Percentiles rank a stretch among this genome's conserved stretches.
Conservation (phyloP, 1,140 invertebrate species). For the Prorops nasuta region DNA sequence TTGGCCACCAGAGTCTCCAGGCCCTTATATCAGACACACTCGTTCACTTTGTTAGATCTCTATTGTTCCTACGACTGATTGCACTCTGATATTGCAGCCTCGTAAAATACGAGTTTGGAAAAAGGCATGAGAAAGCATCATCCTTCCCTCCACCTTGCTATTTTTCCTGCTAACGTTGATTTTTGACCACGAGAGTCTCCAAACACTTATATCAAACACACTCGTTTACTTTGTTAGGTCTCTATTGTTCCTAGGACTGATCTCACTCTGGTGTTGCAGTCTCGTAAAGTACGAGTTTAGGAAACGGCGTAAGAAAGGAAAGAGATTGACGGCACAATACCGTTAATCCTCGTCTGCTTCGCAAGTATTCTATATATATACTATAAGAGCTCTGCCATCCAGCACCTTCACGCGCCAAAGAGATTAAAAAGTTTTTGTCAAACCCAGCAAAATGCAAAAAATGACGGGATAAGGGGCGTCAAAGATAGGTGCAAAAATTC, state of each 20-base stretch:
- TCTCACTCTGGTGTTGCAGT: conserved; percentile 15
- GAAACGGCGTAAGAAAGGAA: neutral
- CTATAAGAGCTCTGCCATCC: neutral
- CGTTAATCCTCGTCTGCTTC: conserved; percentile 34
- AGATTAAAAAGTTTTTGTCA: conserved; percentile 39
- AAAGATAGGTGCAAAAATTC: conserved; percentile 12
- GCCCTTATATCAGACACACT: no score
- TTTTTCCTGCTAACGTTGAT: no score
- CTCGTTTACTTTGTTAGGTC: conserved; percentile 25
- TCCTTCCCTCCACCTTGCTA: no score
- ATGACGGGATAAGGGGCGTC: conserved; percentile 2
- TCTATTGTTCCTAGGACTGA: conserved; percentile 30
- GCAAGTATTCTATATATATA: conserved; percentile 19
- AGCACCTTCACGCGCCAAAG: conserved; percentile 2
- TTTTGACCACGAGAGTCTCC: no score
- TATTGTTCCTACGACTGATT: conserved; percentile 32
- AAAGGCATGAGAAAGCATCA: no score
- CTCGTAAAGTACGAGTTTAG: neutral
- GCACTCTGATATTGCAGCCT: conserved; percentile 7
- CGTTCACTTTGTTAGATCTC: conserved; percentile 25
- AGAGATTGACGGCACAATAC: conserved; percentile 31
- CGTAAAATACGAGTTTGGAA: neutral
- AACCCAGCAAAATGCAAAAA: conserved; percentile 24
- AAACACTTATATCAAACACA: no score
- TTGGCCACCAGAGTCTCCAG: no score